These are phyloP conservation scores for Peucedramus taeniatus DNA, from an alignment of 2,113 vertebrate genomes.

Conservation along the genomic window DNA sequence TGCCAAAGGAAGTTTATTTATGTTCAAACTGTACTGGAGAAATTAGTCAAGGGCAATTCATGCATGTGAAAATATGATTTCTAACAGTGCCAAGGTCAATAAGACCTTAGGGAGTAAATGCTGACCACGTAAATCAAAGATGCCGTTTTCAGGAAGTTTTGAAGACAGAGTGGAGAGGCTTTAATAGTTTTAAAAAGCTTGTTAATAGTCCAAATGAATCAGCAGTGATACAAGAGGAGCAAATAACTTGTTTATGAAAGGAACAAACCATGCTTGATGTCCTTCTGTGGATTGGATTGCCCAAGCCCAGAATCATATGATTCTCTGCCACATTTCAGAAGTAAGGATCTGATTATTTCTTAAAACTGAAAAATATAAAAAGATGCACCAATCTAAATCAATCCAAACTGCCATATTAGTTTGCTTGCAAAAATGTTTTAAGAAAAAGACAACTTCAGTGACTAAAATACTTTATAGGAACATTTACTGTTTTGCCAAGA, in stretches of 20 bases:
- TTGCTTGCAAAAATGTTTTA: neutral
- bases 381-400: neutral
- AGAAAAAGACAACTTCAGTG: neutral
- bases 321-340: neutral
- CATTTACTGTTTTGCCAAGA: neutral
- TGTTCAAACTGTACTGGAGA: neutral
- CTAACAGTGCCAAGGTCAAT: neutral
- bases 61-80: conserved; percentile 53
- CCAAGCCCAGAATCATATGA: fast-evolving
- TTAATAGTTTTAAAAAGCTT: neutral
- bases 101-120: conserved; percentile 27
- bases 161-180: neutral
- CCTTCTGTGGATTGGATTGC: neutral
- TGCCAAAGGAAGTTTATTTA: neutral
- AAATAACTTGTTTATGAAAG: neutral
- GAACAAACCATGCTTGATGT: neutral
- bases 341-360: neutral
- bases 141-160: neutral
- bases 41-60: conserved; percentile 28
- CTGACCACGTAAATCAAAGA: conserved; percentile 14
- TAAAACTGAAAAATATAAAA: neutral
- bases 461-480: neutral
- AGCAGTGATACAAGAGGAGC: neutral
- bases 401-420: neutral
- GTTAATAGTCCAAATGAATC: neutral